These are phyloP conservation scores for Monopis laevigella DNA, from an alignment of 2,888 invertebrate species.

Conservation along the genomic window DNA sequence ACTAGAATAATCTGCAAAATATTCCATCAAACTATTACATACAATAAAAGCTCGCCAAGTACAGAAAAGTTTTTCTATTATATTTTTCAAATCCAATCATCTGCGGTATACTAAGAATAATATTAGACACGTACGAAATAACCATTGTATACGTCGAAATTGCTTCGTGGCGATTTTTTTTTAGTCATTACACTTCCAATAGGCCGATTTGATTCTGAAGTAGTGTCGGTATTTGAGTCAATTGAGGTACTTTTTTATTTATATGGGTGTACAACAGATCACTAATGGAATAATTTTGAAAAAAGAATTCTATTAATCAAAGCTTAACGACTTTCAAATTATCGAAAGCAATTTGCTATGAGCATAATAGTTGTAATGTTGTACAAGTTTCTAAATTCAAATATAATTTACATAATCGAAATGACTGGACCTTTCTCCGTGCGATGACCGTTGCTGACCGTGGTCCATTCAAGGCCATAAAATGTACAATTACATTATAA, in stretches of 20 bases:
- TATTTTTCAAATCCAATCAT: neutral
- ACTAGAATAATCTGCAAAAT: no score
- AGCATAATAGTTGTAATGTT: constrained; percentile 6
- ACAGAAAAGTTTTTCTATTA: no score
- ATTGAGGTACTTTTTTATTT: constrained; percentile 10
- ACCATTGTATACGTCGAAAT: constrained; percentile 23
- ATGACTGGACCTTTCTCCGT: constrained; percentile 34
- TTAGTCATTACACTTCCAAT: constrained; percentile 10
- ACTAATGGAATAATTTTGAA: constrained; percentile 8
- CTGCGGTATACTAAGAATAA: constrained; percentile 16
- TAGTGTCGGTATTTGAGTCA: constrained; percentile 11
- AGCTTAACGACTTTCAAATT: neutral
- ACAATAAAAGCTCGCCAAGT: no score
- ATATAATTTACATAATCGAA: constrained; percentile 6
- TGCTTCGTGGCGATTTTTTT: constrained; percentile 10
- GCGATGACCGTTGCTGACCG: constrained; percentile 32
- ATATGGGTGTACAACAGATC: constrained; percentile 2
- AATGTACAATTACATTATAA: constrained; percentile 28
- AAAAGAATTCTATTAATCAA: neutral
- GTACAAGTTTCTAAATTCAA: constrained; percentile 4
- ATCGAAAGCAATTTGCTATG: constrained; percentile 3
- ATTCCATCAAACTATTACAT: no score
- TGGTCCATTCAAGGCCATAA: constrained; percentile 32
- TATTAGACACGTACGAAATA: constrained; percentile 36
- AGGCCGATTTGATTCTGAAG: constrained; percentile 5